Base-by-base conservation (phyloP, 2,888 invertebrate species). In the Chrysopilus asiliformis region DNA sequence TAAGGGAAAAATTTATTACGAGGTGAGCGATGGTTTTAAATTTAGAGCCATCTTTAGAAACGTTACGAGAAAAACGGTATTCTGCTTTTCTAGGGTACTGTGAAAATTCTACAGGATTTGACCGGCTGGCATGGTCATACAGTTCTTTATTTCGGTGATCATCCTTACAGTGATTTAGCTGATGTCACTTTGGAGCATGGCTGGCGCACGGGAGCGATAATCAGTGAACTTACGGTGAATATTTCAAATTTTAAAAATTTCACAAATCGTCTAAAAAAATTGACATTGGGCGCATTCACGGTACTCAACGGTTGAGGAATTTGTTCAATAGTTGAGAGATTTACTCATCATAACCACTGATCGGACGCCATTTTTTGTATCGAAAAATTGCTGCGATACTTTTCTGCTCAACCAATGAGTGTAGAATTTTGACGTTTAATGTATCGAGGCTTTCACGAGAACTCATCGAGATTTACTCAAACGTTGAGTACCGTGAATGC, bases 121-220 rank as follows among this genome's bases (percentile, higher is more conserved):
- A 95, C 93, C 1, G 90, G 86, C 1, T 95, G 94, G 93, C 67
- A 72, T 38, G 91, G 91, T 0, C 83, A 86, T 52, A 83, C 86
- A 51, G 94, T 95, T 27, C 65, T 97, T 15, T 97, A 97, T 64
- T 95, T 95, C 65, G 95, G 97, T 0, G 97, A 97, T 67, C 97
- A 97, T 67, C 94, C 95, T 0, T 95, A 94, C 66, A 89, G 81
- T 53, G 97, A 97, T 66, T 71, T 97, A 39, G 95, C 94, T 7
- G 94, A 95, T 67, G 90, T 93, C 25, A 93, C 93, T 2, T 65
- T 94, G 22, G 85, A 91, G 56, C 91, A 94, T 62, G 94, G 94
- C 33, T 95, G 95, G 95, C 74, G 93, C 47, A 97, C 97, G 4
- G 95, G 94, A 1, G 95, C 95, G 24, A 94, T 97, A 44, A 94